phyloP scores from a whole-genome alignment of 2,797 vertebrate species.

The Hozukius guyotensis region DNA sequence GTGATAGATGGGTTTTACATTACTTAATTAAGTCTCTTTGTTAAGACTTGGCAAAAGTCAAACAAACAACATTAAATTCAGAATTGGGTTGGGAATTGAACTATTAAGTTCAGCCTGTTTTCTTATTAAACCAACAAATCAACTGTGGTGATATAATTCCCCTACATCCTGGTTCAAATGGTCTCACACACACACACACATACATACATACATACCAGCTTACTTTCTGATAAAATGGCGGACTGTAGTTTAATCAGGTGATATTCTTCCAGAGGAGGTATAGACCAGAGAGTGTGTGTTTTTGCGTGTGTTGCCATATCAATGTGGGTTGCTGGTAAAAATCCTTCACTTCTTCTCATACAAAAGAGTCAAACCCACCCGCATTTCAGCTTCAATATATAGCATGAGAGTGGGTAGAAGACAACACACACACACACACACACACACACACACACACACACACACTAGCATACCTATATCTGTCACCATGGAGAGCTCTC shows the following conservation, averaged over 20 bases:
- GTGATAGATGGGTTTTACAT: neutral
- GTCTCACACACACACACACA: too few relatives aligned
- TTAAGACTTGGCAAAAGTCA: neutral
- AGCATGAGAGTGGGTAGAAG: conserved; percentile 31
- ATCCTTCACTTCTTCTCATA: conserved; percentile 14
- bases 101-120: neutral
- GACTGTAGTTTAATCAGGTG: neutral
- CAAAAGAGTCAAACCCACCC: conserved; percentile 22
- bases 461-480: conserved; percentile 33
- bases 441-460: conserved; percentile 1
- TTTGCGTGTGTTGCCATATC: conserved; percentile 1
- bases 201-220: neutral
- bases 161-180: neutral
- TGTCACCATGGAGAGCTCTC: conserved; percentile 32
- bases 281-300: neutral
- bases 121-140: conserved; percentile 18
- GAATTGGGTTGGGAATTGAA: neutral
- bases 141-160: neutral
- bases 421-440: neutral
- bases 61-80: neutral
- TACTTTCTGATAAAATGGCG: neutral
- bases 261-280: neutral
- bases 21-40: neutral
- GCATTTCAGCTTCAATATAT: conserved; percentile 42
- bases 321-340: too few relatives aligned